These are phyloP conservation scores for Strix uralensis DNA, from an alignment of 2,113 vertebrate genomes.

Conservation along the genomic window DNA sequence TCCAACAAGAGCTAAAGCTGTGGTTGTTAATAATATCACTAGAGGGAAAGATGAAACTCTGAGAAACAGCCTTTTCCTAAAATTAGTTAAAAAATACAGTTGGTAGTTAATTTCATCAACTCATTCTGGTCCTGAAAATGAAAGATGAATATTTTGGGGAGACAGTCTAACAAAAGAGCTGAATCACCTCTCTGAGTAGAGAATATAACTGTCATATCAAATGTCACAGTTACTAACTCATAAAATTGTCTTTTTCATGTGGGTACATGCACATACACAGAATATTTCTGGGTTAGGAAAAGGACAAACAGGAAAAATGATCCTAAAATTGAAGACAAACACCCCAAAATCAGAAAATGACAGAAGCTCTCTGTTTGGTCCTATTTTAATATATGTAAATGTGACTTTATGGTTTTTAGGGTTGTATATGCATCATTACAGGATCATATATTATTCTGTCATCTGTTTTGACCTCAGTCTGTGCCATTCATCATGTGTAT, in stretches of 20 bases:
- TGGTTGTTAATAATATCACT: not conserved
- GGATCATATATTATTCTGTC: not conserved
- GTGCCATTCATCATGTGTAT: not conserved
- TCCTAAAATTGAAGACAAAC: not conserved
- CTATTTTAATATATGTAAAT: not conserved
- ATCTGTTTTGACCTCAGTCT: not conserved
- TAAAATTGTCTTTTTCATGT: not conserved
- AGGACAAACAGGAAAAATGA: not conserved
- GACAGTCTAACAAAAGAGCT: not conserved
- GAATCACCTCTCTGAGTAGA: not conserved
- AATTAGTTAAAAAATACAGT: not conserved
- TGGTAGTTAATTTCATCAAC: not conserved
- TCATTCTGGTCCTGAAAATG: not conserved
- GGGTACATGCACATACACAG: too few species aligned
- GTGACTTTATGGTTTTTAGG: not conserved
- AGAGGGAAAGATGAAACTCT: not conserved
- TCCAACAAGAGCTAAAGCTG: not conserved
- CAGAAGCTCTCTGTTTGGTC: not conserved
- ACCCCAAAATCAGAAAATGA: not conserved
- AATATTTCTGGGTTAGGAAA: not conserved
- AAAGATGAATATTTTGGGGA: not conserved
- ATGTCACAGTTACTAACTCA: not conserved
- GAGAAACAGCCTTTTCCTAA: not conserved
- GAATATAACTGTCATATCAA: not conserved
- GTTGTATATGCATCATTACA: not conserved